Conservation (phyloP, 1,140 invertebrate species). For the Drosophila hydei region DNA sequence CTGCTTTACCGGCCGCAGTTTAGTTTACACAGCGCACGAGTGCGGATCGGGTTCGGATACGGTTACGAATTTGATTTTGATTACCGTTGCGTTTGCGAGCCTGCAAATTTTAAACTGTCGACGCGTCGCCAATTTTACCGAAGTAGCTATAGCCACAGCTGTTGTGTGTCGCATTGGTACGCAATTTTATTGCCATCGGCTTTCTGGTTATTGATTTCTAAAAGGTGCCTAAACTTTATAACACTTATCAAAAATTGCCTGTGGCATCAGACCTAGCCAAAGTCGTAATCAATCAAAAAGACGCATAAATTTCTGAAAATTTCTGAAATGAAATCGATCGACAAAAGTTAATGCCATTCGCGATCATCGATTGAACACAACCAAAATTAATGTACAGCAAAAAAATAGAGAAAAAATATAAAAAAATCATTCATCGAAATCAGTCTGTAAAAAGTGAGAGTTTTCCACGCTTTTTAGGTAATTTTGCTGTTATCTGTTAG, state of each 20-base stretch:
- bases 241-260: conserved; percentile 43
- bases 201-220: conserved; percentile 42
- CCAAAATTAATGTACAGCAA: conserved; percentile 14
- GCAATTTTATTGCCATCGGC: conserved; percentile 23
- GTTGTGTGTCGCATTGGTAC: conserved; percentile 4
- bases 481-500: conserved; percentile 49
- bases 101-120: conserved; percentile 24
- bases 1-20: conserved; percentile 76
- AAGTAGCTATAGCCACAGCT: neutral
- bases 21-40: conserved; percentile 72
- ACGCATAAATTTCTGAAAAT: conserved; percentile 45
- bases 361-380: conserved; percentile 13
- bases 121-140: conserved; percentile 9
- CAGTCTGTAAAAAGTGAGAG: conserved; percentile 73
- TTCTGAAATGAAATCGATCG: conserved; percentile 36
- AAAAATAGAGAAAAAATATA: conserved; percentile 48
- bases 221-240: conserved; percentile 70
- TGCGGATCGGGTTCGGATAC: conserved; percentile 59
- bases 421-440: conserved; percentile 30
- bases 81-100: conserved; percentile 40
- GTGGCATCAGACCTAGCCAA: conserved; percentile 24
- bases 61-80: conserved; percentile 43
- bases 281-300: conserved; percentile 66
- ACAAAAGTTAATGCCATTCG: conserved; percentile 31
- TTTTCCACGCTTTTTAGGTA: conserved; percentile 66